Evolutionary conservation across 2,888 invertebrate genomes (phyloP).

Genomic region (Drosophila acutilabella): DNA sequence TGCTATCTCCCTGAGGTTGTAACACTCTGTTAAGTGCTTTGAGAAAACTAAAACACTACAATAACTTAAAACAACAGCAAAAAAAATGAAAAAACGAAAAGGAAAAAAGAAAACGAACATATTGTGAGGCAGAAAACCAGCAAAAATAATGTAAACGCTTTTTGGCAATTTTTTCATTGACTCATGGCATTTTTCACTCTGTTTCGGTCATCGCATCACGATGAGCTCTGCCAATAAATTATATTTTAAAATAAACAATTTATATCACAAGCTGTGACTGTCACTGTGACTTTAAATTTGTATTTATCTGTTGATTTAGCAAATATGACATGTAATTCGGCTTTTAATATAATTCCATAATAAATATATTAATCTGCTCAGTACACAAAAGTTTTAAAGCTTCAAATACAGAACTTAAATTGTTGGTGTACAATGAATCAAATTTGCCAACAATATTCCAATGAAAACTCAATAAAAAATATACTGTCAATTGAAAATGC

Average conservation of each 20-base stretch:
- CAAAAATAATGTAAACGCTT: constrained; percentile 9
- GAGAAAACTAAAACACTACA: constrained; percentile 1
- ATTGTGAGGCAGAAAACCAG: constrained; percentile 4
- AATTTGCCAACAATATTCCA: constrained; percentile 1
- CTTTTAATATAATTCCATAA: background rate
- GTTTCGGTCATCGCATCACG: background rate
- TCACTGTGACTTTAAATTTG: background rate
- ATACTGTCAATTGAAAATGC: constrained; percentile 1
- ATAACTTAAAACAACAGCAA: constrained; percentile 6
- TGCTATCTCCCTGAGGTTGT: constrained; percentile 32
- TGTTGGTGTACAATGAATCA: background rate
- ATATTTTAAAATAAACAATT: background rate
- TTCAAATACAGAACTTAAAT: background rate
- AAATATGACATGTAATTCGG: background rate
- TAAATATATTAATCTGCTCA: background rate
- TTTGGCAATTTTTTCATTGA: constrained; percentile 1
- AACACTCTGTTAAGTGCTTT: constrained; percentile 35
- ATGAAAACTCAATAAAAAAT: constrained; percentile 7
- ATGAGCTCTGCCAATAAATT: background rate
- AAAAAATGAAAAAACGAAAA: background rate
- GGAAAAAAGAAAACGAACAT: background rate
- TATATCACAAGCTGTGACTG: background rate
- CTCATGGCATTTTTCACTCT: background rate
- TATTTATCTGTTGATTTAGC: background rate
- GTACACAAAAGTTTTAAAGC: background rate